A percentile compares a stretch with the other conserved stretches of the same genome.
phyloP scores from a whole-genome alignment of 2,888 invertebrate species.

The Hyposoter didymator region DNA sequence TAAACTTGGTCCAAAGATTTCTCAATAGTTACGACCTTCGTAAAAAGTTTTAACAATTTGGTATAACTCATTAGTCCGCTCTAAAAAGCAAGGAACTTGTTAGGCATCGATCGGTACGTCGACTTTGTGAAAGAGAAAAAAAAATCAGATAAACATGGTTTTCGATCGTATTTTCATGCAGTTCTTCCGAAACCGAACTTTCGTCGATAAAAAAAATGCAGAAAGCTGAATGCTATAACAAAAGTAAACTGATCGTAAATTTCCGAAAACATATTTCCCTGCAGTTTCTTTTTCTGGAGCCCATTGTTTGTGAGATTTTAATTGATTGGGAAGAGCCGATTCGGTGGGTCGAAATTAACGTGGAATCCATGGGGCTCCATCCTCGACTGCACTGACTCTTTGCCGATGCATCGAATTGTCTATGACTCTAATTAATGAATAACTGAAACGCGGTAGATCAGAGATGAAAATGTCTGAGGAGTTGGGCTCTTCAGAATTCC shows the following conservation, averaged over 20 bases:
- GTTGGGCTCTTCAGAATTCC: background rate
- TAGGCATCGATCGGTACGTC: background rate
- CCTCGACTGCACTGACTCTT: background rate
- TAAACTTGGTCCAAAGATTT: conserved; percentile 2
- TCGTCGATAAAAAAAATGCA: background rate
- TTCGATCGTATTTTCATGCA: background rate
- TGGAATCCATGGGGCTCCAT: background rate
- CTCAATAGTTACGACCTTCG: conserved; percentile 8
- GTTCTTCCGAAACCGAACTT: background rate
- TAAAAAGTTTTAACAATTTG: conserved; percentile 24
- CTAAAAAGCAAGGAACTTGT: background rate
- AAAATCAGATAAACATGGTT: background rate
- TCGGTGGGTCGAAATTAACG: background rate
- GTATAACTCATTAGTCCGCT: conserved; percentile 14
- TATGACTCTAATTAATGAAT: background rate
- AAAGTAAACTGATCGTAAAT: background rate
- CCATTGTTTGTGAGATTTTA: background rate
- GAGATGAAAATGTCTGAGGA: background rate
- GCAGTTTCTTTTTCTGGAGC: background rate
- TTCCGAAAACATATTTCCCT: background rate
- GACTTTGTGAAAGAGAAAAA: background rate
- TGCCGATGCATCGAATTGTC: background rate
- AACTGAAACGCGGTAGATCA: background rate
- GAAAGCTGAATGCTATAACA: background rate
- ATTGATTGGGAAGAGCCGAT: background rate